Conservation (phyloP, 1,140 invertebrate species). For the Tetragonula clypearis region DNA sequence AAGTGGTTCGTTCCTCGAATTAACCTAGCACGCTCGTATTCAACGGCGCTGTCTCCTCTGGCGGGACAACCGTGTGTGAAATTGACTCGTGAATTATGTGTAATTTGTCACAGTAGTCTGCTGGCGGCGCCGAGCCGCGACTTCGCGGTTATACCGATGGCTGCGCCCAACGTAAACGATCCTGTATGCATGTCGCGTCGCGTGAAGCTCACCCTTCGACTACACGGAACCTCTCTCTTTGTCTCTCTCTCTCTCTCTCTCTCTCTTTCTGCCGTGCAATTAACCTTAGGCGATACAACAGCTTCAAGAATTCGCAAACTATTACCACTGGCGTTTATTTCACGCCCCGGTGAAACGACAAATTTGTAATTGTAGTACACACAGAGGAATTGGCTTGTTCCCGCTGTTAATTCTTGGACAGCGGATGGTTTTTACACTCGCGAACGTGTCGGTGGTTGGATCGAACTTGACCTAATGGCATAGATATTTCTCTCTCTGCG, state of each 20-base stretch:
- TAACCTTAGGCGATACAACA: conserved; percentile 3
- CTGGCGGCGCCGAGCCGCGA: conserved; percentile 60
- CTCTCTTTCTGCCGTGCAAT: conserved; percentile 6
- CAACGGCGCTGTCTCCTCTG: conserved; percentile 55
- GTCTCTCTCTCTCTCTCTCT: too few relatives aligned
- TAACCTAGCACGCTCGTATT: conserved; percentile 53
- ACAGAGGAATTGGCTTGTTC: too few relatives aligned
- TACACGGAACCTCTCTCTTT: too few relatives aligned
- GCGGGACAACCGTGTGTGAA: conserved; percentile 71
- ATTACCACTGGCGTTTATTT: not conserved
- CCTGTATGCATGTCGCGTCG: conserved; percentile 32
- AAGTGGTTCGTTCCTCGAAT: conserved; percentile 55
- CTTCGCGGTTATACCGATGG: conserved; percentile 66
- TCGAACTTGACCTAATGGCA: too few relatives aligned
- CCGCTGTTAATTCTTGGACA: too few relatives aligned
- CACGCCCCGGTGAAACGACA: not conserved
- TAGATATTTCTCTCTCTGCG: too few relatives aligned
- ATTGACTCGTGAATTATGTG: conserved; percentile 75
- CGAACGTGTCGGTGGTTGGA: too few relatives aligned
- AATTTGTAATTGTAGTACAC: not conserved
- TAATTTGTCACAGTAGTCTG: conserved; percentile 73
- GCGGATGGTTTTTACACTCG: too few relatives aligned
- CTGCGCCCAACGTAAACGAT: conserved; percentile 48
- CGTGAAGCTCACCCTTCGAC: conserved; percentile 34
- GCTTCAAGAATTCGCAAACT: conserved; percentile 5